Conservation (phyloP, 2,888 invertebrate genomes). For the Trissolcus japonicus region DNA sequence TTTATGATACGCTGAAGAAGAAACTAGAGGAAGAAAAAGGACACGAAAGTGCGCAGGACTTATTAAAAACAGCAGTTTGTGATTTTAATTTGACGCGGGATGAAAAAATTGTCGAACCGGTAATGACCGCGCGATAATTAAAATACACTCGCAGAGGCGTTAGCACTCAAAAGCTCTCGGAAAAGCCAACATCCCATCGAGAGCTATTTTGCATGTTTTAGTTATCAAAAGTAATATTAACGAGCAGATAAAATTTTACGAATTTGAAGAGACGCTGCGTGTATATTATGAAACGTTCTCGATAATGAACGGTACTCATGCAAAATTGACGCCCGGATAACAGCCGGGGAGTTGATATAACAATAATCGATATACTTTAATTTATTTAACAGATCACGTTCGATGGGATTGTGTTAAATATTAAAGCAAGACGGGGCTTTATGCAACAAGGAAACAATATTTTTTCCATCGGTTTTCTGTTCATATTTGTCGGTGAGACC, state of each 20-base stretch:
- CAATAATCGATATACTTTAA: background rate
- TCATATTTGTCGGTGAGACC: too few relatives aligned
- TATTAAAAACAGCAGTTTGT: too few relatives aligned
- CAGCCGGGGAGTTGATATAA: background rate
- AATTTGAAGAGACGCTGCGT: conserved; percentile 13
- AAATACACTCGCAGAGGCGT: background rate
- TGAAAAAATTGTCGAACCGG: too few relatives aligned
- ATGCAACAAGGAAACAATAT: too few relatives aligned
- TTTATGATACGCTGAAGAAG: background rate
- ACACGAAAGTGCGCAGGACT: background rate
- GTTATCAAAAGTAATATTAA: conserved; percentile 41
- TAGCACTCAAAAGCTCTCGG: background rate
- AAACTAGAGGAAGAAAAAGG: background rate
- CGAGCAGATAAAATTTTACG: conserved; percentile 38
- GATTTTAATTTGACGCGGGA: too few relatives aligned
- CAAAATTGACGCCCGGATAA: conserved; percentile 14
- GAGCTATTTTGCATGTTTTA: conserved; percentile 23
- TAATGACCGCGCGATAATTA: conserved; percentile 6
- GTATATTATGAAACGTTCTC: conserved; percentile 22
- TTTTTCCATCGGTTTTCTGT: too few relatives aligned
- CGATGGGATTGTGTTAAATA: too few relatives aligned
- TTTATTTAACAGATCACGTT: too few relatives aligned
- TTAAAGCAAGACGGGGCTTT: too few relatives aligned
- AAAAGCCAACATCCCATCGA: background rate
- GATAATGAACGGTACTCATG: conserved; percentile 18